Conservation (phyloP, 2,797 vertebrate species). For the Pteropus rufus region DNA sequence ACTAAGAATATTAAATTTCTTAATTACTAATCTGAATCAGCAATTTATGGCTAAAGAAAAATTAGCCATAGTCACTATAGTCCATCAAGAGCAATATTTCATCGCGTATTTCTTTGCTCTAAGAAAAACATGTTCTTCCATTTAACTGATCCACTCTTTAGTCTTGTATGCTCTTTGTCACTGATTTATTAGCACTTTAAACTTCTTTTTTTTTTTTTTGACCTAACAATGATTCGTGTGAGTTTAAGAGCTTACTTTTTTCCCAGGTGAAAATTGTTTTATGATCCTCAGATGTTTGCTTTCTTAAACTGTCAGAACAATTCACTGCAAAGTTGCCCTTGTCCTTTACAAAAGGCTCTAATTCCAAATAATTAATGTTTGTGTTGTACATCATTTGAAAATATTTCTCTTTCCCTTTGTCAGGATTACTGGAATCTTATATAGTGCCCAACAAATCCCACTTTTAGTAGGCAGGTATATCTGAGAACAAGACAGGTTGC, state of each 20-base stretch:
- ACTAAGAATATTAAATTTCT: not conserved
- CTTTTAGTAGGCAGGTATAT: not conserved
- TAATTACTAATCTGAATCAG: not conserved
- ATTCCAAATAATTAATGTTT: slow-evolving; percentile 66
- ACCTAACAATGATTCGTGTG: not conserved
- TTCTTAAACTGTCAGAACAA: slow-evolving; percentile 41
- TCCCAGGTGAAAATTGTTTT: slow-evolving; percentile 34
- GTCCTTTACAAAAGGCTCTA: slow-evolving; percentile 43
- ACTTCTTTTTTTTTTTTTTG: not conserved
- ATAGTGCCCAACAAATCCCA: not conserved
- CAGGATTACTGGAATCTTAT: slow-evolving; percentile 4
- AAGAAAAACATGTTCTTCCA: not conserved
- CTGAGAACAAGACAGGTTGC: not conserved
- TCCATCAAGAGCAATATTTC: not conserved
- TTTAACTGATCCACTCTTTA: not conserved
- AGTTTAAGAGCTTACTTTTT: not conserved
- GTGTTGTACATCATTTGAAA: slow-evolving; percentile 2
- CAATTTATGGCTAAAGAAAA: not conserved
- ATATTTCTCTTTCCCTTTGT: not conserved
- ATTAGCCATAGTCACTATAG: not conserved
- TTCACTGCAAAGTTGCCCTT: slow-evolving; percentile 28
- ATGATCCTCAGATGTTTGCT: slow-evolving; percentile 26
- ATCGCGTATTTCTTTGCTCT: not conserved
- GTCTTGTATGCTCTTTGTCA: not conserved
- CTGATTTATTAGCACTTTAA: not conserved